Base-by-base conservation (phyloP, 2,113 vertebrate species). In the Isurus oxyrinchus region DNA sequence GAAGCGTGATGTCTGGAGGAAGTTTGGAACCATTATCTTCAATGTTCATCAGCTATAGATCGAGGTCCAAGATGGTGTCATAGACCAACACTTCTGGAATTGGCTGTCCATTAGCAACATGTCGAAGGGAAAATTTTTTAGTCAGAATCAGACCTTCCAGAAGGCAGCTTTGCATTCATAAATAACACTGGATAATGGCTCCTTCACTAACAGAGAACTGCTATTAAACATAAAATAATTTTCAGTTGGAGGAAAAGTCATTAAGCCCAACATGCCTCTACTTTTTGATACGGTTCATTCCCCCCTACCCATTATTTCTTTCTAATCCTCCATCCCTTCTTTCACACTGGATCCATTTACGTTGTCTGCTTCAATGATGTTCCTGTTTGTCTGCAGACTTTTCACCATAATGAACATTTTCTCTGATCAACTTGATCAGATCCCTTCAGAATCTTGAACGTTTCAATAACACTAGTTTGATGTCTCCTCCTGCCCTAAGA, bases 11-110 rank as follows among this genome's bases (percentile, higher is more conserved):
- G 53, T 94, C 90, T 63, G 90, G 59, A 40, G 90, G 35, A 94
- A 40, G 59, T 94, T 94, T 94, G 90, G 59, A 94, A 19, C 90
- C 35, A 94, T 94, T 94, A 94, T 63, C 59, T 94, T 66, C n/a
- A 63, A 23, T 94, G 19, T 44, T 94, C 59, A 40, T 66, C 90
- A 63, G 31, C 59, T 93, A 35, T 19, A 44, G 57, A 93, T 63
- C n/a, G 19, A 6, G 90, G 59, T 23, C 57, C 57, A 63, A 63
- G 59, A 63, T 40, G 31, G 59, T 5, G 88, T 14, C 16, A 4
- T 40, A 10, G 90, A 10, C 35, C n/a, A 94, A 61, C 19, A 94
- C 59, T 40, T 40, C n/a, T 2, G 21, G 5, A 63, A 94, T 94
- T 94, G n/a, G 35, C n/a, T 44, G 5, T 6, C 61, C 90, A 63